Base-by-base conservation (phyloP, 2,888 invertebrate genomes). In the Calliopum simillimum region DNA sequence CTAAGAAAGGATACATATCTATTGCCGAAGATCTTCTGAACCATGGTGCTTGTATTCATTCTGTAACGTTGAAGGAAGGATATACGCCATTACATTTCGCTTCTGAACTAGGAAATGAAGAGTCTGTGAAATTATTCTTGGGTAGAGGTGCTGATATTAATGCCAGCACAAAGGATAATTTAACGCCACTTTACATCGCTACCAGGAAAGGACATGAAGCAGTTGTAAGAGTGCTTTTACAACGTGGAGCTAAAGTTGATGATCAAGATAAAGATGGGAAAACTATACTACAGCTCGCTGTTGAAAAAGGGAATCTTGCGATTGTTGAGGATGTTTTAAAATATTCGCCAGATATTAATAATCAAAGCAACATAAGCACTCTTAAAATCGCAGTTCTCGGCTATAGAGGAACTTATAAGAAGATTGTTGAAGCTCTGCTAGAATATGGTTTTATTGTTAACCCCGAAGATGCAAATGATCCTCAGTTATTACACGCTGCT, bases 11-110 rank as follows among this genome's bases (percentile, higher is more conserved):
- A 21, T 58, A 12, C n/a, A 21, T 21, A 55, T n/a, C 5, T 25
- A 33, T 58, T 58, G 6, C 14, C 14, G 58, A 58, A 58, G 58
- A 23, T 58, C 58, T 58, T 58, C 14, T 58, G 21, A 58, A 58
- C 23, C 33, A 58, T 58, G 14, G 33, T 12, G 21, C 58, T 58
- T 3, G 21, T 12, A 33, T 13, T 25, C n/a, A 58, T 58, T 23
- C 14, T 19, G 4, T 8, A 49, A 58, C 23, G 21, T 33, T 25
- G 33, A 19, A 19, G 58, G 58, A 6, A 12, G 58, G 21, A 4
- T 58, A 25, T 12, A 58, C 58, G 12, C 25, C 21, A 58, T 4
- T 58, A 14, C 58, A 58, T 58, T 12, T 58, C n/a, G 23, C 58
- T 25, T 25, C 4, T 58, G 58, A 58, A 58, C 12, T 49, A 13